phyloP scores from a whole-genome alignment of 1,140 invertebrate species.

The Drosophila triauraria region DNA sequence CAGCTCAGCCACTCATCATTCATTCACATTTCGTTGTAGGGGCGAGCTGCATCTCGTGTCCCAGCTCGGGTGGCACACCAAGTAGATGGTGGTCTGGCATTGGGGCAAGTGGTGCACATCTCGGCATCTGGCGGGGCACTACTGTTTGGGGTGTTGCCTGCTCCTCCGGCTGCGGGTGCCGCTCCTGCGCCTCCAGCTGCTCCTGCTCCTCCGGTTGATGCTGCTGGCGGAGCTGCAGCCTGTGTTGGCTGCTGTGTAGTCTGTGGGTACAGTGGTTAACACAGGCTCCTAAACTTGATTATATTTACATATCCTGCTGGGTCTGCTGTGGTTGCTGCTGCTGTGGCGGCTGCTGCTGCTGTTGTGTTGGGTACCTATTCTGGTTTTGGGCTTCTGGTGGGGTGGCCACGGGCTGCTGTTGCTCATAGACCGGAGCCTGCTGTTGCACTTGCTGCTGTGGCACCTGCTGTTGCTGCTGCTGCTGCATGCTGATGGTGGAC shows the following conservation, averaged over 20 bases:
- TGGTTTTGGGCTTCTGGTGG: constrained; percentile 24
- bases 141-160: not conserved
- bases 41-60: constrained; percentile 54
- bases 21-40: constrained; percentile 40
- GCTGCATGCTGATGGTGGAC: constrained; percentile 46
- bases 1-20: not conserved
- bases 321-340: constrained; percentile 32
- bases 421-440: constrained; percentile 16
- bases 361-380: constrained; percentile 28
- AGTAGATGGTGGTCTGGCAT: constrained; percentile 81
- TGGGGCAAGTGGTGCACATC: constrained; percentile 82
- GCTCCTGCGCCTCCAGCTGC: not conserved
- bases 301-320: constrained; percentile 65
- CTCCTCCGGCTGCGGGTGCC: not conserved
- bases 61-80: constrained; percentile 71
- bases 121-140: constrained; percentile 56
- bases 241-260: constrained; percentile 25
- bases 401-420: constrained; percentile 25
- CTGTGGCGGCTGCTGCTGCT: constrained; percentile 31
- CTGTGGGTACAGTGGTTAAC: constrained; percentile 34
- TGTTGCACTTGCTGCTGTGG: constrained; percentile 27
- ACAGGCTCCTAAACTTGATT: not conserved
- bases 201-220: constrained; percentile 13
- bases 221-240: not conserved
- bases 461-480: no score